Base-by-base conservation (phyloP, 2,797 vertebrate genomes). In the Enoplosus armatus region DNA sequence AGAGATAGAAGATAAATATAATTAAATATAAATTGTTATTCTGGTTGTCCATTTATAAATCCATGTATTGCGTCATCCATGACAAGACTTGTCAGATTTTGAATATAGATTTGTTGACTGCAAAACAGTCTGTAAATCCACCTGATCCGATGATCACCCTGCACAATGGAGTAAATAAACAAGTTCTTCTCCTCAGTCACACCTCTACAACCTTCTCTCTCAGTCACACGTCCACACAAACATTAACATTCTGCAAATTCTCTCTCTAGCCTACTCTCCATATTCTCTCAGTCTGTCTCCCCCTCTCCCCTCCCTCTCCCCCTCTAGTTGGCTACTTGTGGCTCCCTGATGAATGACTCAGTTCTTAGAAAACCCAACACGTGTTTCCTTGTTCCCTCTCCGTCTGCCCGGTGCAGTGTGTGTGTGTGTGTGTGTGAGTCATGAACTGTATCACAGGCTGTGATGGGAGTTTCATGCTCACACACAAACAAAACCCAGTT, bases 301-400 rank as follows among this genome's bases (percentile, higher is more conserved):
- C n/a, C 8, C 50, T 55, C 31, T 16, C 59, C 29, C 35, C 62
- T 62, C 65, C 26, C 29, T 65, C 45, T 18, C 24, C 11, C 27
- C 29, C 54, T 67, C 35, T 35, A 22, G 2, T 75, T 76, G 65
- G 75, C 66, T 75, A 5, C 74, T 63, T 60, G 70, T 63, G 73
- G 22, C 75, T 87, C 69, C 63, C 85, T 75, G 72, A 71, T 87
- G 86, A 89, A 87, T 87, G 72, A 54, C 54, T 81, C 54, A 75
- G 76, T 93, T 93, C 92, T 90, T 83, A 84, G 90, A 92, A 93
- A 90, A 71, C 73, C 41, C 39, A 58, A 70, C 89, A 91, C 86
- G 75, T 91, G 87, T 62, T 85, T 90, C 73, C 75, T 77, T 84
- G 69, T 86, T 85, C 76, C 77, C 59, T 26, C 74, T 48, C 41